Evolutionary conservation across 1,140 invertebrate species (phyloP), one percentile per base, ranked within the genome.

Genomic region (Cyclargus thomasi): DNA sequence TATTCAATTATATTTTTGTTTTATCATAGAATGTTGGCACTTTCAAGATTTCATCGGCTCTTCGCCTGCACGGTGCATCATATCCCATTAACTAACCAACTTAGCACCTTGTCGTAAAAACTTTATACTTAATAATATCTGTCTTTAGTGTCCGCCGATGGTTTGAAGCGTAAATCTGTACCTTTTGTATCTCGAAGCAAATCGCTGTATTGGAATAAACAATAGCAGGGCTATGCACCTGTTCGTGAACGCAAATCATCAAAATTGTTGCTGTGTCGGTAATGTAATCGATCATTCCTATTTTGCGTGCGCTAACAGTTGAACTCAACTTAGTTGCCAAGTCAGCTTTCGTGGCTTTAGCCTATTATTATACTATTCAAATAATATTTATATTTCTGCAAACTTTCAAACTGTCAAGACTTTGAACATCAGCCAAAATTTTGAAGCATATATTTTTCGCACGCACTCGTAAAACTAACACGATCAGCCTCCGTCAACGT

Each of bases 31-130:
- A 59, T 35, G 64, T 53, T 57, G 74, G 73, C 76, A 76, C 72
- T 80, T 75, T 70, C 76, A 79, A 73, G 78, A 79, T 83, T 81
- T 83, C 77, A 0, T 47, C 14, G 11, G 75, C 76, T 76, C 68
- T 66, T 69, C 72, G 76, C 72, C 73, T 68, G 65, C 57, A 65
- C 20, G 62, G n/a, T n/a, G n/a, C n/a, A n/a, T n/a, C n/a, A 35
- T 53, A 72, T 68, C 67, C 72, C 59, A 74, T 70, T 76, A 70
- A 69, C 65, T 72, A 71, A 76, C 69, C 78, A 68, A 64, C 67
- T 72, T 78, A 67, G 68, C 53, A 62, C 36, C 47, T 64, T 59
- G 65, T 66, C 20, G 65, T 35, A 4, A 23, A 36, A 35, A 65
- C 47, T 23, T 2, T 23, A 23, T 23, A 23, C 1, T 23, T 6